Base-by-base conservation (phyloP, 2,888 invertebrate species). In the Gibbula magus region DNA sequence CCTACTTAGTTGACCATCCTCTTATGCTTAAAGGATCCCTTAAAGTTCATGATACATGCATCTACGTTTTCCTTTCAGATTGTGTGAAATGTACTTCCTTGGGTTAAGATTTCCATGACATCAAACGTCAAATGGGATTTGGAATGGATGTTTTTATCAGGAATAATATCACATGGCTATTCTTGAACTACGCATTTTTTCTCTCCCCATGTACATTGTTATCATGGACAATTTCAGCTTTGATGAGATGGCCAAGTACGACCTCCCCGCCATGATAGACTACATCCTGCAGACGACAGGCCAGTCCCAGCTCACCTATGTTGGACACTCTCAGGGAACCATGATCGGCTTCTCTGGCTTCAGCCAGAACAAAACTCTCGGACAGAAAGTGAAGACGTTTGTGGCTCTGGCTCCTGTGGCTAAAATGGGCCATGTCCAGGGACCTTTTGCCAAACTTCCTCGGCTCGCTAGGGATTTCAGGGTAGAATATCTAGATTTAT, bases 311-410 rank as follows among this genome's bases (percentile, higher is more conserved):
- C 88, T 97, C 0, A 94, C 95, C 86, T 98, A 97, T 91, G 94
- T 97, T 61, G 98, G 98, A 0, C 97, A 98, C 93, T 98, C 97
- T 0, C 97, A 98, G 95, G 98, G 98, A 0, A 93, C 94, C 5
- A 82, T 91, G 53, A 91, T 91, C 45, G 92, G 87, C 22, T 93
- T 94, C 82, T 89, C 92, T 4, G 86, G 88, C 18, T 86, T 93
- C 53, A 89, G 88, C 61, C 83, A 85, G 51, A 87, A 93, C 79
- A 85, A 82, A 22, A 85, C 86, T 8, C 86, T 93, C n/a, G 88
- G 88, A 5, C 85, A 88, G 10, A 91, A 91, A 84, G 85, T 93
- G 1, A 89, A 90, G 78, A 85, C 88, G 25, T 91, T 93, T 81
- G 86, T 93, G 67, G 93, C 93, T 3, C 85, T 94, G 79, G 94